Percentiles rank a stretch among this genome's conserved stretches.
phyloP scores from a whole-genome alignment of 2,113 vertebrate species.

The Poeciliopsis prolifica region DNA sequence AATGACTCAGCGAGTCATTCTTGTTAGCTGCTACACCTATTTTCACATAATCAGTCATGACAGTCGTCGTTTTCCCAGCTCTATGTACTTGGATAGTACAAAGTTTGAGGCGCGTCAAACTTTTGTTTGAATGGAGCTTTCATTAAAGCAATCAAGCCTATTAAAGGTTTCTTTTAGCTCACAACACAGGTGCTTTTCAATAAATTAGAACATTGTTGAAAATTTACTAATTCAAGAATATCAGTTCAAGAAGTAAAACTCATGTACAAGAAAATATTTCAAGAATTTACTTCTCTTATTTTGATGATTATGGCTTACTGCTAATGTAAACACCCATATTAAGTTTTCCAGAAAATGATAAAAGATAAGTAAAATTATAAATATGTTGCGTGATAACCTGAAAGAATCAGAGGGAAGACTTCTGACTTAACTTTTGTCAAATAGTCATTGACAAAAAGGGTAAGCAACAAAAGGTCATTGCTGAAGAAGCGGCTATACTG shows the following conservation, averaged over 20 bases:
- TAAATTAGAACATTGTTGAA: neutral
- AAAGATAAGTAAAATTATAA: too few relatives aligned
- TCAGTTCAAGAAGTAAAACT: neutral
- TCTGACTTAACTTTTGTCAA: too few relatives aligned
- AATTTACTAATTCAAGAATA: neutral
- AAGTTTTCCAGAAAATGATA: too few relatives aligned
- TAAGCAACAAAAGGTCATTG: too few relatives aligned
- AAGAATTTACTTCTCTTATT: too few relatives aligned
- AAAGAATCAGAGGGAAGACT: too few relatives aligned
- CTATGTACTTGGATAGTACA: neutral
- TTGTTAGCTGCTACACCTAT: neutral
- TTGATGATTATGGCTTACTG: too few relatives aligned
- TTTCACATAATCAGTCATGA: neutral
- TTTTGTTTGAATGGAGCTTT: slow-evolving; percentile 53
- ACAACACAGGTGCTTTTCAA: neutral
- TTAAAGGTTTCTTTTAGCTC: slow-evolving; percentile 44
- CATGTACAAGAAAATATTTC: neutral
- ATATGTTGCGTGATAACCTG: too few relatives aligned
- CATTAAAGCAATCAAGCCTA: slow-evolving; percentile 14
- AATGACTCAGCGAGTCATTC: neutral
- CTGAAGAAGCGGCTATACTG: too few relatives aligned
- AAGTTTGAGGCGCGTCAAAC: slow-evolving; percentile 8
- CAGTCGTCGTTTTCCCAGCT: neutral
- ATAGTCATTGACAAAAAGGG: too few relatives aligned
- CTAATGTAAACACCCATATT: too few relatives aligned